Base-by-base conservation (phyloP, 2,797 vertebrate species). In the Myotis planiceps region DNA sequence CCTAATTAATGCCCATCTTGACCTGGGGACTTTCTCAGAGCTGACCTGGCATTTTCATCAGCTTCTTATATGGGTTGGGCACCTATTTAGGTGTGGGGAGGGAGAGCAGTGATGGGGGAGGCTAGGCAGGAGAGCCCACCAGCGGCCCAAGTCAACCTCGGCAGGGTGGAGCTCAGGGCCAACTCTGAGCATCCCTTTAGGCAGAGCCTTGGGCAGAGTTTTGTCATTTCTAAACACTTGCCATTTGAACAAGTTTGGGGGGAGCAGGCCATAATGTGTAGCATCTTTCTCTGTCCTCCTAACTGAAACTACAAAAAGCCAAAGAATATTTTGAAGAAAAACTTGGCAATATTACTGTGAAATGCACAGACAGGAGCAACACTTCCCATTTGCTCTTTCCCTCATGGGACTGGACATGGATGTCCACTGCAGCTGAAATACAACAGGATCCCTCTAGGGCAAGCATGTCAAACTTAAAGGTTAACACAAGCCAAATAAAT, bases 361-460 rank as follows among this genome's bases (percentile, higher is more conserved):
- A n/a, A 0, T 18, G 19, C 34, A 45, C 7, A 37, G 27, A 39
- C 23, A 58, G 74, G 14, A 27, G 19, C 27, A 2, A 29, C 2
- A 1, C 5, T 13, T 45, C 39, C 3, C 4, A 0, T 0, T 37
- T 68, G 72, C 60, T 51, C 34, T 37, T 37, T 27, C 32, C n/a
- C n/a, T 32, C 6, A 3, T 0, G 12, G 0, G 4, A 1, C 2
- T 42, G 32, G 78, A 10, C 16, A 1, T 3, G 12, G 37, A 29
- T 14, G 10, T 23, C 51, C 12, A 1, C 12, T 1, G 12, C n/a
- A 51, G n/a, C 21, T 18, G 49, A 55, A 45, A 34, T 2, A 16
- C 19, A 27, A 18, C 9, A 19, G 23, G 2, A 21, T 3, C 12
- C 5, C 29, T 32, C 74, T 1, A 2, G 49, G 53, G 9, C 32